A percentile compares a stretch with the other conserved stretches of the same genome.
These are phyloP conservation scores for Xiphophorus maculatus DNA, from an alignment of 2,113 vertebrate genomes.

Conservation along the genomic window DNA sequence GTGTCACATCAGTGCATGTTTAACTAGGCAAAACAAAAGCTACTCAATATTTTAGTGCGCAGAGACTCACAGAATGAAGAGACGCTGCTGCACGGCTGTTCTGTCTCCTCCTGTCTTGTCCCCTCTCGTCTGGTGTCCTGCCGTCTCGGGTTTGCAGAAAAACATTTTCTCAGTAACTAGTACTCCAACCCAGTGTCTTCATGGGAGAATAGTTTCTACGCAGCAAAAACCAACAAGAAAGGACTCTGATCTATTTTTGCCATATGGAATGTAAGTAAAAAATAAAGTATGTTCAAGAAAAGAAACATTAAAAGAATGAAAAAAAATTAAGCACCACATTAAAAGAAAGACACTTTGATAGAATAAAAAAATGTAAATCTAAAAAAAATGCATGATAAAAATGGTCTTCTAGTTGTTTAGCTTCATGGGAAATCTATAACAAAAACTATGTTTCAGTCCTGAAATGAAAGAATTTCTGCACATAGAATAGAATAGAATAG, in stretches of 20 bases:
- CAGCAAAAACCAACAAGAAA: slow-evolving; percentile 32
- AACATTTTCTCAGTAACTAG: slow-evolving; percentile 2
- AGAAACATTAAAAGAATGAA: not conserved
- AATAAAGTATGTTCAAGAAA: no score
- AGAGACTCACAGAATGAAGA: slow-evolving; percentile 54
- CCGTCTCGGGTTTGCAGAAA: slow-evolving; percentile 32
- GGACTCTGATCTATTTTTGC: slow-evolving; percentile 14
- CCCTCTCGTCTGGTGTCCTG: slow-evolving; percentile 45
- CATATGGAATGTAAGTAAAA: not conserved
- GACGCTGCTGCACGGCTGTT: slow-evolving; percentile 48
- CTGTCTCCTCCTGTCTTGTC: slow-evolving; percentile 49
- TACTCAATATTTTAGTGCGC: slow-evolving; percentile 79
- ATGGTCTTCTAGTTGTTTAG: not conserved
- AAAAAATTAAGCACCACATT: not conserved
- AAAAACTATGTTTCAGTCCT: not conserved
- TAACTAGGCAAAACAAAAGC: slow-evolving; percentile 82
- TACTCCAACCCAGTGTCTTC: slow-evolving; percentile 17
- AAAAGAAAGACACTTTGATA: not conserved
- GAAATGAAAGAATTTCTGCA: slow-evolving; percentile 18
- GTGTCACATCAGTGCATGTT: slow-evolving; percentile 83
- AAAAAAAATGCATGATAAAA: not conserved
- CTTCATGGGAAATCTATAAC: not conserved
- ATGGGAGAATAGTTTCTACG: slow-evolving; percentile 20
- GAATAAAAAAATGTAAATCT: not conserved
- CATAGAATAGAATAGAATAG: not conserved